Conservation (phyloP, 2,888 invertebrate species). For the Steinernema carpocapsae region DNA sequence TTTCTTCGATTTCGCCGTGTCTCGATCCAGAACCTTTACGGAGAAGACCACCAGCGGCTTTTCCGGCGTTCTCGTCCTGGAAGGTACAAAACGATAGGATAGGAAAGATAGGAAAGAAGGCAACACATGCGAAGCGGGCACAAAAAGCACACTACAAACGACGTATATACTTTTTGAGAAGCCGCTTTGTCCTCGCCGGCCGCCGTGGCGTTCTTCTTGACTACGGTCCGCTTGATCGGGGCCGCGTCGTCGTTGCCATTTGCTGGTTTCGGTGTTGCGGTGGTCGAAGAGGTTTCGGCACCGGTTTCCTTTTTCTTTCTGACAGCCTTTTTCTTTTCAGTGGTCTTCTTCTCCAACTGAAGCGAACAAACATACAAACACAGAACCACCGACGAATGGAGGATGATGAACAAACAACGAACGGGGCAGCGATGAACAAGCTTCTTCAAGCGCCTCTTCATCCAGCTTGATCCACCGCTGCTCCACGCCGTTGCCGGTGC, state of each 20-base stretch:
- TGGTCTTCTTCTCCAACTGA: conserved; percentile 34
- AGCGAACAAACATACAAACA: conserved; percentile 33
- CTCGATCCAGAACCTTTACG: conserved; percentile 28
- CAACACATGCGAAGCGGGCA: not conserved
- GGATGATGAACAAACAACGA: conserved; percentile 32
- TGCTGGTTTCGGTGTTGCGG: not conserved
- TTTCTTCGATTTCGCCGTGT: conserved; percentile 32
- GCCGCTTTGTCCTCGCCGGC: not conserved
- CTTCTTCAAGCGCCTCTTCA: conserved; percentile 26
- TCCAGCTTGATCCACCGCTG: conserved; percentile 20
- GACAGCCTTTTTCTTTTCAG: conserved; percentile 53
- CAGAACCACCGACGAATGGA: not conserved
- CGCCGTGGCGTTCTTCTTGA: conserved; percentile 42
- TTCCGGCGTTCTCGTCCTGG: conserved; percentile 8
- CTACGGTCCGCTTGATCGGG: conserved; percentile 40
- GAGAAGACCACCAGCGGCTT: not conserved
- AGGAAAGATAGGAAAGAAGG: conserved; percentile 2
- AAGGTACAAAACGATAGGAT: conserved; percentile 17
- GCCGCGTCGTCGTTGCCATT: not conserved
- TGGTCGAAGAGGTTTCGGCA: conserved; percentile 32
- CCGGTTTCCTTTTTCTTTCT: conserved; percentile 34
- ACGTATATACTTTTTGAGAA: conserved; percentile 14
- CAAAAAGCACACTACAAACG: not conserved
- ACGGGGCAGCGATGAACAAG: conserved; percentile 17
- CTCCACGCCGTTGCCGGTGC: conserved; percentile 1